A percentile compares a stretch with the other conserved stretches of the same genome.
Conservation (phyloP, 2,888 invertebrate species). For the Spilosoma lubricipeda region DNA sequence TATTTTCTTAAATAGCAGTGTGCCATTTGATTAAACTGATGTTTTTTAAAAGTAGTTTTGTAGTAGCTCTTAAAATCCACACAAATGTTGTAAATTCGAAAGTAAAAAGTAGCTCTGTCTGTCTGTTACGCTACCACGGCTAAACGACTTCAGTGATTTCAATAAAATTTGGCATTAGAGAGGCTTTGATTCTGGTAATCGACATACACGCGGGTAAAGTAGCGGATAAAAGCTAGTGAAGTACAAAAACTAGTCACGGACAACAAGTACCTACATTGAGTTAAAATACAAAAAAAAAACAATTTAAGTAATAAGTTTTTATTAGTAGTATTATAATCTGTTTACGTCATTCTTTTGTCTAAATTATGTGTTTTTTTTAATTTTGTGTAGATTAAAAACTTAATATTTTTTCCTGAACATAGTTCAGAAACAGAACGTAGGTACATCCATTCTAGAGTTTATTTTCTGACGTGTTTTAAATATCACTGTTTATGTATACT, state of each 20-base stretch:
- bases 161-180: no score
- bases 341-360: background rate
- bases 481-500: background rate
- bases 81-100: no score
- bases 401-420: background rate
- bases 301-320: background rate
- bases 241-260: background rate
- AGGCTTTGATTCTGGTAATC: no score
- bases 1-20: constrained; percentile 26
- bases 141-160: no score
- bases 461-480: constrained; percentile 1
- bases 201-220: no score
- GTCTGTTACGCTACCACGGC: no score
- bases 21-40: constrained; percentile 5
- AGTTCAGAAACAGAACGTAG: background rate
- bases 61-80: no score
- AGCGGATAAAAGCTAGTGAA: no score
- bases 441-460: background rate
- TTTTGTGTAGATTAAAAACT: background rate
- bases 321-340: background rate
- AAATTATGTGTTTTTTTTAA: background rate
- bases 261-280: background rate
- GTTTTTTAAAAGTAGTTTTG: background rate
- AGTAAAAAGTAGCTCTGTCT: no score
- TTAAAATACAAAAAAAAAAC: background rate